A percentile compares a stretch with the other conserved stretches of the same genome.
Conservation (phyloP, 2,113 vertebrate species). For the Anser cygnoides region DNA sequence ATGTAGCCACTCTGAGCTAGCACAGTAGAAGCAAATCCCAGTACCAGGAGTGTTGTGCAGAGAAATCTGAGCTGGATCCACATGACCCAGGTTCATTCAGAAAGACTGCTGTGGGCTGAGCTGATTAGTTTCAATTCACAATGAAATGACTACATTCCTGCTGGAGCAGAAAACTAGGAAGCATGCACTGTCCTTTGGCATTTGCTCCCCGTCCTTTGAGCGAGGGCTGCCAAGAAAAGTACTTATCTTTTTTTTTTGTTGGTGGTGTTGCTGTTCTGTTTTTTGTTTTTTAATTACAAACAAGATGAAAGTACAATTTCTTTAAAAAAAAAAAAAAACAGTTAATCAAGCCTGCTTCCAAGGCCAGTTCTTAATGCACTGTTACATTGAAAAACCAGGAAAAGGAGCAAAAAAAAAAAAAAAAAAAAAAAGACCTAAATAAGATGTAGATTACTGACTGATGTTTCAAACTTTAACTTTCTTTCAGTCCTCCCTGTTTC, state of each 20-base stretch:
- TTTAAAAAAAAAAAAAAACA: not conserved
- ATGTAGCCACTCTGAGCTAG: not conserved
- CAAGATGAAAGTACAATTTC: not conserved
- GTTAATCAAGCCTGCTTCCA: not conserved
- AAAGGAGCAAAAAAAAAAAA: not conserved
- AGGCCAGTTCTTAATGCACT: not conserved
- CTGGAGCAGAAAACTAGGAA: not conserved
- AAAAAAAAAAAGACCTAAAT: not conserved
- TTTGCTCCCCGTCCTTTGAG: not conserved
- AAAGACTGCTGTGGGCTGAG: not conserved
- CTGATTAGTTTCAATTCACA: not conserved
- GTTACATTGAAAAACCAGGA: not conserved
- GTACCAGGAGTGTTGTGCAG: not conserved
- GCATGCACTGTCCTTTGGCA: not conserved
- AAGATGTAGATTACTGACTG: not conserved
- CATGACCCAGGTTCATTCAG: not conserved
- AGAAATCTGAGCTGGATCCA: not conserved
- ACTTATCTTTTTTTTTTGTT: no score
- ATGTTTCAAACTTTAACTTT: not conserved
- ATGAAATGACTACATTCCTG: not conserved
- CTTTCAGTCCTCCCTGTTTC: not conserved
- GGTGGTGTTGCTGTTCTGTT: no score
- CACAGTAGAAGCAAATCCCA: not conserved
- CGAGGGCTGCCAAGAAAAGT: not conserved
- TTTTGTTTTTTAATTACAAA: not conserved